phyloP scores from a whole-genome alignment of 2,888 invertebrate genomes.

The Unio pictorum region DNA sequence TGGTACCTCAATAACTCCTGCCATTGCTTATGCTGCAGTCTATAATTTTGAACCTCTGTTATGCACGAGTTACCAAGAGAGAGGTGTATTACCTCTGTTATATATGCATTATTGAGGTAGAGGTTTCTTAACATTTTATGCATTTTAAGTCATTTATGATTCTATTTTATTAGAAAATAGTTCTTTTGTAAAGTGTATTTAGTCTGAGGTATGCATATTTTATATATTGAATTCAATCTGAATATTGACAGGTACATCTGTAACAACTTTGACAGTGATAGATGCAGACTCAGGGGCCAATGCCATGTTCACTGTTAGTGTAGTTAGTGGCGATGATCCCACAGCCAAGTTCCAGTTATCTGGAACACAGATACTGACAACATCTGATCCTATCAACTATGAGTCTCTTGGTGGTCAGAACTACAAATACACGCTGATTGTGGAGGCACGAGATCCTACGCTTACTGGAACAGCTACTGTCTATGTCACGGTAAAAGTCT shows the following conservation, averaged over 20 bases:
- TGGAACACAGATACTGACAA: slow-evolving; percentile 27
- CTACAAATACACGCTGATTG: slow-evolving; percentile 36
- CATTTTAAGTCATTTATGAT: too few species aligned
- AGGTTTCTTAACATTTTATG: too few species aligned
- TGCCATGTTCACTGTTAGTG: slow-evolving; percentile 20
- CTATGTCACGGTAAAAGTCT: slow-evolving; percentile 20
- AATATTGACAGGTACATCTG: slow-evolving; percentile 21
- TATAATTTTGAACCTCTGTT: too few species aligned
- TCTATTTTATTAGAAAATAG: too few species aligned
- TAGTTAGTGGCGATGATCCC: slow-evolving; percentile 37
- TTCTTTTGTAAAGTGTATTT: too few species aligned
- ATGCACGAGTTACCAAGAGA: too few species aligned
- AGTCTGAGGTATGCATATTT: not conserved
- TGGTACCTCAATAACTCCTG: too few species aligned
- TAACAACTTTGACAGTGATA: slow-evolving; percentile 39
- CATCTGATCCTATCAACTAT: slow-evolving; percentile 42
- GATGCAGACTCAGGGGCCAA: slow-evolving; percentile 45
- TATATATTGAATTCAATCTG: not conserved
- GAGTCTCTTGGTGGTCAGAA: slow-evolving; percentile 32
- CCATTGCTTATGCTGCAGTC: too few species aligned
- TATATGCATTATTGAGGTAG: too few species aligned
- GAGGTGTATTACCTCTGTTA: too few species aligned
- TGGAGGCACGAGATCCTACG: slow-evolving; percentile 31
- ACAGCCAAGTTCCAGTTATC: slow-evolving; percentile 26
- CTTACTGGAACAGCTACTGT: slow-evolving; percentile 34